Percentiles rank a stretch among this genome's conserved stretches.
Conservation (phyloP, 1,140 invertebrate species). For the Trialeurodes vaporariorum region DNA sequence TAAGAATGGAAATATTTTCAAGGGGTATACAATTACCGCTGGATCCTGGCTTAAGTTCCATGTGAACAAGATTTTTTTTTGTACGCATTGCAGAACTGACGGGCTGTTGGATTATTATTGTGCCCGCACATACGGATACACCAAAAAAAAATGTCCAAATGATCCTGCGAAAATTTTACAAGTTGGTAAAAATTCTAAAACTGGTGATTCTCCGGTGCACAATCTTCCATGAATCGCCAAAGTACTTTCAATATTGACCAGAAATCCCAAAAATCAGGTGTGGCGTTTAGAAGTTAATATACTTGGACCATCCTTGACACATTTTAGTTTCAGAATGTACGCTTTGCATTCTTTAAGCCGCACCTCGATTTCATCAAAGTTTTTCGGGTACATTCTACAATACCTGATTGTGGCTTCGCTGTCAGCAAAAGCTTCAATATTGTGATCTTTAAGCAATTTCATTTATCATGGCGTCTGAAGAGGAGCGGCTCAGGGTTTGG, state of each 20-base stretch:
- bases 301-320: background rate
- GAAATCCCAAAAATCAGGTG: background rate
- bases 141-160: slow-evolving; percentile 7
- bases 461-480: too few relatives aligned
- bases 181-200: background rate
- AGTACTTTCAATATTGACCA: background rate
- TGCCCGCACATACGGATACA: background rate
- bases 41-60: background rate
- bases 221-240: background rate
- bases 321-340: background rate
- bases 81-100: background rate
- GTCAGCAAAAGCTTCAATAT: too few relatives aligned
- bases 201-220: background rate
- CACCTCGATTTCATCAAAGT: background rate
- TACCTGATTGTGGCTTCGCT: too few relatives aligned
- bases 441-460: too few relatives aligned
- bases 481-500: too few relatives aligned
- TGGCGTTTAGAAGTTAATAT: background rate
- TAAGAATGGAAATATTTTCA: background rate
- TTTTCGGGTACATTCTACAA: background rate
- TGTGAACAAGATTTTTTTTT: background rate
- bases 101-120: slow-evolving; percentile 5
- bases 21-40: slow-evolving; percentile 2
- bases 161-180: slow-evolving; percentile 2
- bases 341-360: background rate